Percentiles rank a stretch among this genome's conserved stretches.
Conservation (phyloP, 2,888 invertebrate genomes). For the Parasteatoda lunata region DNA sequence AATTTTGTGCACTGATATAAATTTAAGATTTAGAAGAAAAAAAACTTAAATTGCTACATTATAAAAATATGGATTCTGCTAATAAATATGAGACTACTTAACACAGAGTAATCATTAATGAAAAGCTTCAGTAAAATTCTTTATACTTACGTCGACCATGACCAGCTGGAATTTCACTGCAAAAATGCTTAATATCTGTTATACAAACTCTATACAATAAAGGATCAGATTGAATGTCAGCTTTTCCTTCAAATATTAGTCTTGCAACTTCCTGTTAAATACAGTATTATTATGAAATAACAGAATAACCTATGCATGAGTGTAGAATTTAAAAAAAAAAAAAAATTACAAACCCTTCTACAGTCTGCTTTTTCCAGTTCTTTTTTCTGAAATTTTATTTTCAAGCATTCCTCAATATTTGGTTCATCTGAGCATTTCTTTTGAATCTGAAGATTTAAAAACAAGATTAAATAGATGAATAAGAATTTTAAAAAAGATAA, state of each 20-base stretch:
- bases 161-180: constrained; percentile 82
- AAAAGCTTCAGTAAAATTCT: not conserved
- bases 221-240: constrained; percentile 97
- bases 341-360: constrained; percentile 40
- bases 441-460: constrained; percentile 57
- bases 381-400: constrained; percentile 75
- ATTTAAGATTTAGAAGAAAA: not conserved
- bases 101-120: too few species aligned
- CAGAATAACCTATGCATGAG: not conserved
- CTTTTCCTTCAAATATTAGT: constrained; percentile 87
- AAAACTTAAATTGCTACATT: not conserved
- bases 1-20: not conserved
- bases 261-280: constrained; percentile 84
- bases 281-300: not conserved
- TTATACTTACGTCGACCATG: constrained; percentile 88
- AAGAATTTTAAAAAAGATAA: too few species aligned
- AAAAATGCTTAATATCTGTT: constrained; percentile 79
- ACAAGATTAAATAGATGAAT: too few species aligned
- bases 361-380: constrained; percentile 70
- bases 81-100: too few species aligned
- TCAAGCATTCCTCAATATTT: constrained; percentile 90
- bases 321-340: not conserved
- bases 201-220: constrained; percentile 90
- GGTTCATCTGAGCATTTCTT: constrained; percentile 67
- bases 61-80: not conserved